Percentiles rank a stretch among this genome's conserved stretches.
Evolutionary conservation across 2,113 vertebrate species (phyloP).

Genomic region (Loxodonta africana): DNA sequence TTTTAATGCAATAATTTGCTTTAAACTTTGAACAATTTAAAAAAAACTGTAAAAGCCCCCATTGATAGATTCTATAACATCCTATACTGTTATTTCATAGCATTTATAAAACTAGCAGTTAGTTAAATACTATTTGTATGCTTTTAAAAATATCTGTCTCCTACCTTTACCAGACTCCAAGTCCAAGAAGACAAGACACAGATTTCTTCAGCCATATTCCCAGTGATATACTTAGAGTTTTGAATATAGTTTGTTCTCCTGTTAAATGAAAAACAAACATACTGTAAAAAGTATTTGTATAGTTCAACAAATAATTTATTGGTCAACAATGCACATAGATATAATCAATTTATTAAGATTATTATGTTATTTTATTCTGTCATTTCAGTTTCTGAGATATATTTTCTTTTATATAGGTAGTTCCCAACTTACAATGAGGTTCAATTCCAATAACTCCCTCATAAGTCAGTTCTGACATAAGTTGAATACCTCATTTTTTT

Average conservation of each 20-base stretch:
- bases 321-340: background rate
- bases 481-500: no score
- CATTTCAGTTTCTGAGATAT: background rate
- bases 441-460: no score
- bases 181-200: background rate
- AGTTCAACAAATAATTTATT: conserved; percentile 5
- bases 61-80: background rate
- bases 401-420: background rate
- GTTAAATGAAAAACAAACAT: background rate
- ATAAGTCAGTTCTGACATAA: no score
- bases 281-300: background rate
- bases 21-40: background rate
- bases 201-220: background rate
- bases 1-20: background rate
- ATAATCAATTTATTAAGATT: background rate
- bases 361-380: background rate
- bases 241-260: background rate
- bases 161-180: background rate
- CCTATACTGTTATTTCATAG: background rate
- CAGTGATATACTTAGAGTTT: background rate
- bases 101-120: background rate
- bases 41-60: background rate
- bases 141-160: background rate
- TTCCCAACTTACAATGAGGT: no score
- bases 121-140: background rate